Evolutionary conservation across 2,888 invertebrate species (phyloP), one percentile per base, ranked within the genome.

Genomic region (Graphium colonna): DNA sequence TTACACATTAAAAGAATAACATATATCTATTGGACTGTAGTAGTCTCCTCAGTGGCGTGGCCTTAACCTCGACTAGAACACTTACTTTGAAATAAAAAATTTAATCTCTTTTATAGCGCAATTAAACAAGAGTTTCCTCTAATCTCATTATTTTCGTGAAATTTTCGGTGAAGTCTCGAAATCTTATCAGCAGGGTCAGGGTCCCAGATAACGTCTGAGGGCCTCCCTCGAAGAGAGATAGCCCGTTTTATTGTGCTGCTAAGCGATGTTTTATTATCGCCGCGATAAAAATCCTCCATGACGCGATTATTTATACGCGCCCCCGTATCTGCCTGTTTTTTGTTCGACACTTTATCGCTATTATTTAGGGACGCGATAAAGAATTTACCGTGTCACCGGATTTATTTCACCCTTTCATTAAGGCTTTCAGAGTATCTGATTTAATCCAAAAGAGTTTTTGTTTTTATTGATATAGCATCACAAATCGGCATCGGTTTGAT

Each of bases 241-340:
- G 73, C 61, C 65, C 61, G 62, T 72, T 81, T 79, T 81, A 82
- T 74, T 75, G 71, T 74, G 65, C 75, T 75, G 79, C 77, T 77
- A 82, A 81, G 77, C 75, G 77, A 82, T 85, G 82, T 78, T 82
- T 83, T 82, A 84, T 82, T 78, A 82, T 78, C 75, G 68, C 58
- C 60, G 64, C 71, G 79, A 83, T 82, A 83, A 83, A 80, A 10
- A 78, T 64, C 74, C 69, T 68, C 67, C 67, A 64, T 68, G 69
- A 54, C 71, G 68, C 69, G 63, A 63, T 60, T 68, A 72, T 80
- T 80, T 84, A 83, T 85, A 82, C 79, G 63, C 63, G 58, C 16
- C 43, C 28, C 38, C 67, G 69, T 67, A 82, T 78, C 77, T 3
- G 33, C 10, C 2, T 33, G 15, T 79, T 81, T 78, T 87, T 86